Evolutionary conservation across 2,113 vertebrate species (phyloP).

Genomic region (Petromus typicus): DNA sequence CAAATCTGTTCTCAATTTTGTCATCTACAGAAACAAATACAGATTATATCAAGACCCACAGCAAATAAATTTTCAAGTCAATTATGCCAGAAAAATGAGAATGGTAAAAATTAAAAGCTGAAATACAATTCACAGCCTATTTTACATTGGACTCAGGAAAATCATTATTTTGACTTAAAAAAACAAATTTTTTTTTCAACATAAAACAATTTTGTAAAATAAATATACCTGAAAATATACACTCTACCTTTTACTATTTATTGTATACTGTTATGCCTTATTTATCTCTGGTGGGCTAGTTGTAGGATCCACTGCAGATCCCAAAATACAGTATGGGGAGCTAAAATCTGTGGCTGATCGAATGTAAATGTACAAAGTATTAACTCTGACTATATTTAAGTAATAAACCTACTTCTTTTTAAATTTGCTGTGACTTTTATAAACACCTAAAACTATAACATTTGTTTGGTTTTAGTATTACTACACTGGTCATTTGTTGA

Average conservation of each 20-base stretch:
- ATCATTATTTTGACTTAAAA: conserved; percentile 46
- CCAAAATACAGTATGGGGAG: background rate
- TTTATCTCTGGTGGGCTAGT: too few species aligned
- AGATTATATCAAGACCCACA: conserved; percentile 38
- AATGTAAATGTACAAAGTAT: background rate
- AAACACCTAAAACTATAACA: background rate
- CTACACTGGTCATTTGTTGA: conserved; percentile 4
- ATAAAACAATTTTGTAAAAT: conserved; percentile 36
- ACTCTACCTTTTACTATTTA: background rate
- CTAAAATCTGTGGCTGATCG: background rate
- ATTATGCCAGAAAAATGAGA: conserved; percentile 42
- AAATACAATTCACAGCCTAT: conserved; percentile 27
- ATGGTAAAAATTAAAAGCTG: conserved; percentile 55
- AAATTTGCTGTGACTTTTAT: conserved; percentile 41
- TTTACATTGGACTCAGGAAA: background rate
- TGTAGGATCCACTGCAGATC: background rate
- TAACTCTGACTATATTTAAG: background rate
- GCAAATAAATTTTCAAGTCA: conserved; percentile 40
- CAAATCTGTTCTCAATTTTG: conserved; percentile 93
- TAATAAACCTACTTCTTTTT: background rate
- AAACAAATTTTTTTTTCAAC: conserved; percentile 34
- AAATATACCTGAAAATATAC: background rate
- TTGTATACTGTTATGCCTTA: background rate
- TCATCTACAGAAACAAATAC: conserved; percentile 90
- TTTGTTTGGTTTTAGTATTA: conserved; percentile 25